Percentiles rank a stretch among this genome's conserved stretches.
Evolutionary conservation across 2,888 invertebrate species (phyloP).

Genomic region (Ormyrus nitidulus): DNA sequence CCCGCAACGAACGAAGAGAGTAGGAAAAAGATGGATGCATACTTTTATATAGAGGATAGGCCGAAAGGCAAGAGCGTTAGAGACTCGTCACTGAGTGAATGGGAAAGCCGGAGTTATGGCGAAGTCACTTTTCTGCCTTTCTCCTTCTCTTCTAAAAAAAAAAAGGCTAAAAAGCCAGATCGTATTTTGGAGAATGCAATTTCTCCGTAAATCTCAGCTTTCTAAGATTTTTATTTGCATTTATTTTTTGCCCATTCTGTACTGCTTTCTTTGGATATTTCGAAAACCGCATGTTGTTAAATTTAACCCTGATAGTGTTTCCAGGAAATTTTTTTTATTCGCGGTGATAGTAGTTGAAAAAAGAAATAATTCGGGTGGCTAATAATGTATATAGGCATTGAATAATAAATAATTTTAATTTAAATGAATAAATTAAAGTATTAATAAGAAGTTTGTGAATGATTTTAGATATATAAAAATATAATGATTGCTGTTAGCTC

Average conservation of each 20-base stretch:
- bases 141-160: neutral
- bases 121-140: constrained; percentile 30
- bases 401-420: too few relatives aligned
- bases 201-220: constrained; percentile 69
- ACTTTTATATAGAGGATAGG: constrained; percentile 18
- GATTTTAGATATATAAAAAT: too few relatives aligned
- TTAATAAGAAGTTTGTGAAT: too few relatives aligned
- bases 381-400: too few relatives aligned
- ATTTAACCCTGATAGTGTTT: too few relatives aligned
- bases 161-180: constrained; percentile 63
- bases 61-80: neutral
- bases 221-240: constrained; percentile 62
- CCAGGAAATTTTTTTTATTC: too few relatives aligned
- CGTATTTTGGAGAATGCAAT: constrained; percentile 73
- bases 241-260: constrained; percentile 40
- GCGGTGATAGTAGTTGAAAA: too few relatives aligned
- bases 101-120: constrained; percentile 22
- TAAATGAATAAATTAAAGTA: too few relatives aligned
- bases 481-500: too few relatives aligned
- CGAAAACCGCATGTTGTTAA: too few relatives aligned
- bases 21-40: constrained; percentile 39
- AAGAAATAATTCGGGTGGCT: too few relatives aligned
- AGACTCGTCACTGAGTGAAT: constrained; percentile 32
- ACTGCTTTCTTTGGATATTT: constrained; percentile 34
- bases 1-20: neutral